A percentile compares a stretch with the other conserved stretches of the same genome.
These are phyloP conservation scores for Microtus oregoni DNA, from an alignment of 2,113 vertebrate species.

Conservation along the genomic window DNA sequence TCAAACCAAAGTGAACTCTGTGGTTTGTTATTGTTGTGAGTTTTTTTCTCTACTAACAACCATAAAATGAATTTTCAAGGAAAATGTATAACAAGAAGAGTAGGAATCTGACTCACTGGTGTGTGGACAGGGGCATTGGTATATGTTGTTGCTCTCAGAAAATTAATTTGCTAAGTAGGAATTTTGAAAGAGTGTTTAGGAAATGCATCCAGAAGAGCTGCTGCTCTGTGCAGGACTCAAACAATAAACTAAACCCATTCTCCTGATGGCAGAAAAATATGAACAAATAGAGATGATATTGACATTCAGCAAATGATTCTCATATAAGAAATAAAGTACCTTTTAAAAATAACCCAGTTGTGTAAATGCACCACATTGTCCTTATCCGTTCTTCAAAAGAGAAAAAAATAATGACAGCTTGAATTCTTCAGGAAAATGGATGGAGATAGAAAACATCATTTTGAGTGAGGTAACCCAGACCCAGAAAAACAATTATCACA, in stretches of 20 bases:
- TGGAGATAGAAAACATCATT: too few relatives aligned
- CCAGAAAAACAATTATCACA: too few relatives aligned
- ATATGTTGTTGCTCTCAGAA: slow-evolving; percentile 24
- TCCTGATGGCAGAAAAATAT: slow-evolving; percentile 1
- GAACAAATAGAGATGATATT: not conserved
- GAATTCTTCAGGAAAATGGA: too few relatives aligned
- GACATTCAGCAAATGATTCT: not conserved
- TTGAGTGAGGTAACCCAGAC: too few relatives aligned
- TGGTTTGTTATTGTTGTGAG: too few relatives aligned
- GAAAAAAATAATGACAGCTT: too few relatives aligned
- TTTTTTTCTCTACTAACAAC: not conserved
- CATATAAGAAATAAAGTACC: not conserved
- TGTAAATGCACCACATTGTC: too few relatives aligned
- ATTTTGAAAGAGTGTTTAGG: not conserved
- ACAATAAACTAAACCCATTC: slow-evolving; percentile 7
- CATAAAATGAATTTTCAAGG: not conserved
- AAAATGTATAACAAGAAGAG: not conserved
- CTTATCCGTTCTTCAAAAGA: too few relatives aligned
- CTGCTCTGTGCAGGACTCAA: not conserved
- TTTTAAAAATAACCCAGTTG: slow-evolving; percentile 41
- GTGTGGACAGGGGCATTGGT: not conserved
- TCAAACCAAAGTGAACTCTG: not conserved
- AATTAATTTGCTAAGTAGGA: slow-evolving; percentile 29
- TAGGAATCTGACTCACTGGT: not conserved
- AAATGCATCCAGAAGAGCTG: slow-evolving; percentile 26